These are phyloP conservation scores for Ophioderma brevispina DNA, from an alignment of 35 echinoderm and acorn worm species.

Conservation along the genomic window DNA sequence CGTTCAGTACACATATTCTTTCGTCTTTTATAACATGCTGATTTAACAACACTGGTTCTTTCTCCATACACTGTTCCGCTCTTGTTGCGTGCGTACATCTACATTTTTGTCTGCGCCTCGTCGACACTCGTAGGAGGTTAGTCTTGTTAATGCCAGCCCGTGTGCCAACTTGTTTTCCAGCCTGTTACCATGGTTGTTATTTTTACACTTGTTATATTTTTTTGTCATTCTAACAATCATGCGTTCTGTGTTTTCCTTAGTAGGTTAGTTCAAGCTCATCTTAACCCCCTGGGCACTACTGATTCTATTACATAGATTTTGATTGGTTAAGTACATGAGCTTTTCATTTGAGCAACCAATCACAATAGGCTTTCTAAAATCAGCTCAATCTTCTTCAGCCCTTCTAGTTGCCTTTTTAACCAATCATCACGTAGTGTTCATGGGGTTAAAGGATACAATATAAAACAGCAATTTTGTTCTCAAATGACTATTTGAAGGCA, in stretches of 20 bases:
- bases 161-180: background rate
- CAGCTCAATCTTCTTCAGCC: too few relatives aligned
- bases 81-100: background rate
- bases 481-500: too few relatives aligned
- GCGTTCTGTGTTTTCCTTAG: background rate
- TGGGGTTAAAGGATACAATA: background rate
- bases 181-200: background rate
- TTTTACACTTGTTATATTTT: background rate
- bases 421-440: too few relatives aligned
- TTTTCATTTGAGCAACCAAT: too few relatives aligned
- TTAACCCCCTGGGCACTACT: too few relatives aligned
- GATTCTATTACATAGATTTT: too few relatives aligned
- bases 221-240: background rate
- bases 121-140: conserved; percentile 9
- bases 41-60: conserved; percentile 2
- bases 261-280: background rate
- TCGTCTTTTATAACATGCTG: background rate
- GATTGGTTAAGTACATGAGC: too few relatives aligned
- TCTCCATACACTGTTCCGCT: background rate
- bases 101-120: background rate
- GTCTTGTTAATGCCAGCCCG: conserved; percentile 2
- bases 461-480: conserved; percentile 5
- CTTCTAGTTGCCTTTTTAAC: too few relatives aligned
- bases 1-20: too few relatives aligned
- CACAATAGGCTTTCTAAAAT: too few relatives aligned